Base-by-base conservation (phyloP, 2,113 vertebrate species). In the Todiramphus saurophagus region DNA sequence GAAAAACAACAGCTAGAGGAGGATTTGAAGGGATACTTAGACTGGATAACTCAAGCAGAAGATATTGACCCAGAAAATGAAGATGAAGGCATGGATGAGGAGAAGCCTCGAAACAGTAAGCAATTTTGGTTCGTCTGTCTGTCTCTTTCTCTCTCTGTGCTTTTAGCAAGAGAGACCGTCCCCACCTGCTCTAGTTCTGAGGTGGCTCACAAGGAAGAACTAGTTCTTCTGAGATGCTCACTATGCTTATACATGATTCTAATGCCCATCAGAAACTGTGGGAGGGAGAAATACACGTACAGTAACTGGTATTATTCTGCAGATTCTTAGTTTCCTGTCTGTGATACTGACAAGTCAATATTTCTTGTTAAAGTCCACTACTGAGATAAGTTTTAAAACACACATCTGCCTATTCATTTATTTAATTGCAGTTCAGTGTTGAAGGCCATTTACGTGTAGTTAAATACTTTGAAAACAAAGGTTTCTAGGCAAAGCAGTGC, bases 31-130 rank as follows among this genome's bases (percentile, higher is more conserved):
- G 99, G 99, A 81, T 99, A 99, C 96, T 97, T 99, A 93, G 99
- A 99, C 98, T 99, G 99, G 99, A 99, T 99, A 98, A 99, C 99
- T 53, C 99, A 99, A 98, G 99, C 99, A 20, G 99, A 99, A 97
- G 99, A 99, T 93, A 99, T 99, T 12, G 99, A 99, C 96, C 99
- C 99, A 3, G 99, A 99, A 97, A 99, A 99, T 24, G 99, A 99
- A 95, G 99, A 99, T 27, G 99, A 99, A 94, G 99, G 99, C 91
- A 96, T 99, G 97, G 99, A 99, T 14, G 99, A 99, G 69, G 99
- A 99, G 93, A 99, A 99, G 87, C 99, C 99, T 51, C 98, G 99
- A 97, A 99, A 99, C 98, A 98, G 99, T 99, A 97, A 99, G 99
- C 90, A 83, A 76, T 79, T 67, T 21, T 91, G 50, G 50, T 51